These are phyloP conservation scores for Myopa testacea DNA, from an alignment of 2,888 invertebrate genomes.

Conservation along the genomic window DNA sequence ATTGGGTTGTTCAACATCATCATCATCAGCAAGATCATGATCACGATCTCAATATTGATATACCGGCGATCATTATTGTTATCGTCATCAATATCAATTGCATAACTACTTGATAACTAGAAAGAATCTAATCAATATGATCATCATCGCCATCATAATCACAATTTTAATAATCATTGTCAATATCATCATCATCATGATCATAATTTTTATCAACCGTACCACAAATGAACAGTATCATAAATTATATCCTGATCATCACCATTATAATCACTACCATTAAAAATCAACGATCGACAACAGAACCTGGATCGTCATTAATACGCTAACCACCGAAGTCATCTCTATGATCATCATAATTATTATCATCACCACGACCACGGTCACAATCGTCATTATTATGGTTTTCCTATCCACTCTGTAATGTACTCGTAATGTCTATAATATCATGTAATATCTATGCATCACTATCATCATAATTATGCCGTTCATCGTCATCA, in stretches of 20 bases:
- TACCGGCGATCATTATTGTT: neutral
- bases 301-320: neutral
- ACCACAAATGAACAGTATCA: neutral
- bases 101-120: neutral
- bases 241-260: neutral
- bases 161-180: neutral
- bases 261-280: neutral
- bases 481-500: too few relatives aligned
- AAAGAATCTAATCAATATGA: slow-evolving; percentile 1
- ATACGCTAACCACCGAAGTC: neutral
- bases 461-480: too few relatives aligned
- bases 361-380: too few relatives aligned
- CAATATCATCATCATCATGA: neutral
- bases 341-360: neutral
- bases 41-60: neutral
- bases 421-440: too few relatives aligned
- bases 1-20: too few relatives aligned
- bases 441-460: too few relatives aligned
- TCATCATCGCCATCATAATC: slow-evolving; percentile 40
- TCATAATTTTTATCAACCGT: too few relatives aligned
- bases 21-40: too few relatives aligned
- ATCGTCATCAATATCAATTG: slow-evolving; percentile 12
- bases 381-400: too few relatives aligned
- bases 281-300: neutral
- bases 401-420: too few relatives aligned